phyloP scores from a whole-genome alignment of 2,113 vertebrate species.

The Heloderma charlesbogerti region DNA sequence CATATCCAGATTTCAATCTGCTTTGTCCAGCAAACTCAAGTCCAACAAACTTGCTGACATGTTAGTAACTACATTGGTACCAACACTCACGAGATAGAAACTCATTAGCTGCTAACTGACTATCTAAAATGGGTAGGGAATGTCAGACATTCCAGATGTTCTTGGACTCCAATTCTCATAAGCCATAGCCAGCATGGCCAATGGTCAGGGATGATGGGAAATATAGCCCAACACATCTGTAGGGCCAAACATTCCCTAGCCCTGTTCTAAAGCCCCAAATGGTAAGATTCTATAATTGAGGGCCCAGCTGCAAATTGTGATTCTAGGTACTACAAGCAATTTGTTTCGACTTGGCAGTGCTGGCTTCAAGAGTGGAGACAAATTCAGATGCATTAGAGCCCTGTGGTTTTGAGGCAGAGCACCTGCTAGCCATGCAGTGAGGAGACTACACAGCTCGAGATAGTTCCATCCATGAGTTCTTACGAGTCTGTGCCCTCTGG shows the following conservation, averaged over 20 bases:
- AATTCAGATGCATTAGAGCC: neutral
- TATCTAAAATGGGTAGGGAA: neutral
- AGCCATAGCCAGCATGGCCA: neutral
- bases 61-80: neutral
- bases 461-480: neutral
- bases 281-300: neutral
- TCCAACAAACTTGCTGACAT: neutral
- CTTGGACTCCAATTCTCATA: neutral
- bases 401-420: conserved; percentile 13
- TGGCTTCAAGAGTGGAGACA: neutral
- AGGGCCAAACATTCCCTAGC: neutral
- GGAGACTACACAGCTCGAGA: neutral
- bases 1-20: neutral
- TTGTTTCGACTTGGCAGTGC: neutral
- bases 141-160: neutral
- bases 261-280: neutral
- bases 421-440: neutral
- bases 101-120: neutral
- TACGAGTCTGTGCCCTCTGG: neutral
- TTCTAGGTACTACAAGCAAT: neutral
- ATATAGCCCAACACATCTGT: neutral
- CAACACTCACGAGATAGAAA: neutral
- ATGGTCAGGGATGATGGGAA: neutral
- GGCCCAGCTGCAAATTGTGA: neutral
- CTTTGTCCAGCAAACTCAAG: neutral